Evolutionary conservation across 2,888 invertebrate genomes (phyloP).

Genomic region (Parthenolecanium corni): DNA sequence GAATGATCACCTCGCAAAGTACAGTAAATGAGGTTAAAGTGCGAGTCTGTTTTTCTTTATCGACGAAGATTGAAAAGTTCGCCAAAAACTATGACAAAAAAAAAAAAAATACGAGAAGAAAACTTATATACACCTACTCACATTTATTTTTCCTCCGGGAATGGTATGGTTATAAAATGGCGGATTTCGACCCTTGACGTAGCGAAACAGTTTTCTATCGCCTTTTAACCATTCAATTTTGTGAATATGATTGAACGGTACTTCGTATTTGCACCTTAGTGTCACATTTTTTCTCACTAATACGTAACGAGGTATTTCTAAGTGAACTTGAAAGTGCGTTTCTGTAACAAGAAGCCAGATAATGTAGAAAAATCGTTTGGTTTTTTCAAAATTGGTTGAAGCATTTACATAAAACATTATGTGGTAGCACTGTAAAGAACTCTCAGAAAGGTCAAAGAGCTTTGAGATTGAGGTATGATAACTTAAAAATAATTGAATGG

Average conservation of each 20-base stretch:
- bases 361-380: too few relatives aligned
- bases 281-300: constrained; percentile 57
- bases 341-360: constrained; percentile 11
- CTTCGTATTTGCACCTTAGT: constrained; percentile 63
- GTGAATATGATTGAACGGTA: constrained; percentile 59
- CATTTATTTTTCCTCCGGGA: constrained; percentile 61
- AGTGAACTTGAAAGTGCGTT: constrained; percentile 18
- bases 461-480: too few relatives aligned
- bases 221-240: constrained; percentile 64
- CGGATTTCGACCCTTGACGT: constrained; percentile 62
- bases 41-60: constrained; percentile 18
- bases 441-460: too few relatives aligned
- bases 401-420: too few relatives aligned
- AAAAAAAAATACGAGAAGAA: background rate
- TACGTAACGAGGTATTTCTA: constrained; percentile 50
- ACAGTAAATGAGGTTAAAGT: constrained; percentile 17
- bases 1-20: constrained; percentile 14
- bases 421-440: too few relatives aligned
- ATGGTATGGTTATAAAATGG: constrained; percentile 57
- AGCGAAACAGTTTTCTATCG: constrained; percentile 66
- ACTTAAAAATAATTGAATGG: too few relatives aligned
- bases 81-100: background rate
- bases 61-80: constrained; percentile 27
- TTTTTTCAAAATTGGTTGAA: too few relatives aligned
- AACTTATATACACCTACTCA: constrained; percentile 46